These are phyloP conservation scores for Ctenochaetus hawaiiensis DNA, from an alignment of 2,797 vertebrate species.

Conservation along the genomic window DNA sequence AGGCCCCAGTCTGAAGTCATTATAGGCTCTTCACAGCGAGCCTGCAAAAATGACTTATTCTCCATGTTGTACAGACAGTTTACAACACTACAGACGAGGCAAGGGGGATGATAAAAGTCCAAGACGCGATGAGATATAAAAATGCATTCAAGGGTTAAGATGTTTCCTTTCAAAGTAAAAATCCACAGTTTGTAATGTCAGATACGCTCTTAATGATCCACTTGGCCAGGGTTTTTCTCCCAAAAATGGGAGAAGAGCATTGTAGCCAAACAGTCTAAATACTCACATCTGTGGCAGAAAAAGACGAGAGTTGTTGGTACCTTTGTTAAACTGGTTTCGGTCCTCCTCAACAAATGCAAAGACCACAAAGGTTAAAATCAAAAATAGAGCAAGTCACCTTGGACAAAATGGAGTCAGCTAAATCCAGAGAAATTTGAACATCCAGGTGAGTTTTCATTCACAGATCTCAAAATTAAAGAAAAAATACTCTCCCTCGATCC, in stretches of 20 bases:
- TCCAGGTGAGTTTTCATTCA: slow-evolving; percentile 21
- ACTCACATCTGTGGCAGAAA: slow-evolving; percentile 1
- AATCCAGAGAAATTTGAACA: slow-evolving; percentile 19
- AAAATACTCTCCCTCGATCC: neutral
- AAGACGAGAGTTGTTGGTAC: neutral
- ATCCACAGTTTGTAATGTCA: neutral
- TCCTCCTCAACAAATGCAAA: slow-evolving; percentile 13
- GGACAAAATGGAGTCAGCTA: neutral
- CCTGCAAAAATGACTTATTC: slow-evolving; percentile 83
- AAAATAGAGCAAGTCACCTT: neutral
- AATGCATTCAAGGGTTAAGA: neutral
- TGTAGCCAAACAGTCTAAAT: neutral
- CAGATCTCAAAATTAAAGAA: slow-evolving; percentile 7
- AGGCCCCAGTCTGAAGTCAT: slow-evolving; percentile 85
- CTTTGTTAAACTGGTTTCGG: neutral
- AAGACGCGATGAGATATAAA: neutral
- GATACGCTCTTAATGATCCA: neutral
- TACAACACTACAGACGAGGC: neutral
- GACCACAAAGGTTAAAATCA: neutral
- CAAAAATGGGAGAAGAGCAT: neutral
- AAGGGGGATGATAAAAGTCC: neutral
- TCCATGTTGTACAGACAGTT: slow-evolving; percentile 53
- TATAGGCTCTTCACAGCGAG: slow-evolving; percentile 84
- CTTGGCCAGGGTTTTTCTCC: neutral
- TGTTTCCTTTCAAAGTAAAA: neutral